phyloP scores from a whole-genome alignment of 35 echinoderm and acorn worm genomes.

The Strongylocentrotus purpuratus region DNA sequence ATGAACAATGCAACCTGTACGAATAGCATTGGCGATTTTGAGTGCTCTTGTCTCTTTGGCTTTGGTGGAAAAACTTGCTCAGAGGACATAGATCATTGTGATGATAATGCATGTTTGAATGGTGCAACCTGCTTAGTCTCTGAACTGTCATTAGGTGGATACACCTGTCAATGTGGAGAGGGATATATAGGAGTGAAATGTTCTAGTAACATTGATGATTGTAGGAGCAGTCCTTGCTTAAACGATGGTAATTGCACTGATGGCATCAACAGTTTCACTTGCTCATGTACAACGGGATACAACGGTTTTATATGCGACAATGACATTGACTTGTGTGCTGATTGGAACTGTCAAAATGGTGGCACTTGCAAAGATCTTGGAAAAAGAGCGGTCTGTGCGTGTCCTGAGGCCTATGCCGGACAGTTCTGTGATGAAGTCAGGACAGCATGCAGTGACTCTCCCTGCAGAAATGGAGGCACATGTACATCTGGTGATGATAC shows the following conservation, averaged over 20 bases:
- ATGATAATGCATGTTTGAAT: background rate
- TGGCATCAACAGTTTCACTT: slow-evolving; percentile 62
- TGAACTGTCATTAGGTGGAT: background rate
- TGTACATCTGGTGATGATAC: background rate
- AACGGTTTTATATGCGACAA: slow-evolving; percentile 9
- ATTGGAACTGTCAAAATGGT: background rate
- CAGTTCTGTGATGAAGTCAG: background rate
- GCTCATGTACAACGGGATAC: slow-evolving; percentile 57
- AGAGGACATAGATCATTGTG: slow-evolving; percentile 13
- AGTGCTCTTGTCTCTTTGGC: slow-evolving; percentile 24
- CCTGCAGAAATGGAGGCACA: slow-evolving; percentile 23
- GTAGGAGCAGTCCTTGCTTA: too few species aligned
- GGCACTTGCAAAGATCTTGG: slow-evolving; percentile 35
- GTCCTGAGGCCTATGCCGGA: too few species aligned
- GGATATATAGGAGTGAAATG: slow-evolving; percentile 2
- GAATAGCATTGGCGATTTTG: background rate
- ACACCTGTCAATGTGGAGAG: background rate
- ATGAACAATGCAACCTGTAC: background rate
- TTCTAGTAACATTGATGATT: slow-evolving; percentile 67
- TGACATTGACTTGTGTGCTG: slow-evolving; percentile 28
- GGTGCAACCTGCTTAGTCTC: slow-evolving; percentile 36
- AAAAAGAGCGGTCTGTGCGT: background rate
- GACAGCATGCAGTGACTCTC: background rate
- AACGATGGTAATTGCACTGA: slow-evolving; percentile 78
- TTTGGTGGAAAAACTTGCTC: slow-evolving; percentile 20